phyloP scores from a whole-genome alignment of 2,113 vertebrate genomes.

The Pachycephala philippinensis region DNA sequence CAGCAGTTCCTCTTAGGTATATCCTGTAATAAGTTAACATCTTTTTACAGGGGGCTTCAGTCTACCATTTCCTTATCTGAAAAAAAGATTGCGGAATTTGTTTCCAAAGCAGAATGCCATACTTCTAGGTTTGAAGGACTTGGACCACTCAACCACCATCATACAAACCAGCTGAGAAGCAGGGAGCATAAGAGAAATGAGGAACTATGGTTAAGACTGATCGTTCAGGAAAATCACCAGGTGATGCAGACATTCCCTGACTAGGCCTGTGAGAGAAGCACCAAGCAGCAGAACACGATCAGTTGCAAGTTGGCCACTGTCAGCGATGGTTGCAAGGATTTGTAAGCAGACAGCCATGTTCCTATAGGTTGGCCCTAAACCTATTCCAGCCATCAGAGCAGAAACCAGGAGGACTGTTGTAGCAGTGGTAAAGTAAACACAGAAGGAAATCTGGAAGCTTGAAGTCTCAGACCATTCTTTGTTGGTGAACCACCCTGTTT shows the following conservation, averaged over 20 bases:
- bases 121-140: background rate
- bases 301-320: background rate
- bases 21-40: background rate
- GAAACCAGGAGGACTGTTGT: background rate
- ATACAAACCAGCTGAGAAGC: background rate
- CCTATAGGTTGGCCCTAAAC: background rate
- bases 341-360: background rate
- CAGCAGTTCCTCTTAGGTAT: background rate
- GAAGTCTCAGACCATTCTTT: background rate
- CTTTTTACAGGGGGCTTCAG: background rate
- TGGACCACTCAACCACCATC: background rate
- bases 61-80: background rate
- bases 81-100: background rate
- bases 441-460: background rate
- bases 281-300: background rate
- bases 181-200: background rate
- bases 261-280: background rate
- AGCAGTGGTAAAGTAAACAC: background rate
- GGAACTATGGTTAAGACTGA: background rate
- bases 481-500: background rate
- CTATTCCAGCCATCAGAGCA: background rate
- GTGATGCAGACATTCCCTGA: background rate
- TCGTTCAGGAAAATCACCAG: background rate
- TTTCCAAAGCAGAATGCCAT: background rate
- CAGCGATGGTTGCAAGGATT: background rate